Evolutionary conservation across 2,797 vertebrate genomes (phyloP).

Genomic region (Sebastes cheni): DNA sequence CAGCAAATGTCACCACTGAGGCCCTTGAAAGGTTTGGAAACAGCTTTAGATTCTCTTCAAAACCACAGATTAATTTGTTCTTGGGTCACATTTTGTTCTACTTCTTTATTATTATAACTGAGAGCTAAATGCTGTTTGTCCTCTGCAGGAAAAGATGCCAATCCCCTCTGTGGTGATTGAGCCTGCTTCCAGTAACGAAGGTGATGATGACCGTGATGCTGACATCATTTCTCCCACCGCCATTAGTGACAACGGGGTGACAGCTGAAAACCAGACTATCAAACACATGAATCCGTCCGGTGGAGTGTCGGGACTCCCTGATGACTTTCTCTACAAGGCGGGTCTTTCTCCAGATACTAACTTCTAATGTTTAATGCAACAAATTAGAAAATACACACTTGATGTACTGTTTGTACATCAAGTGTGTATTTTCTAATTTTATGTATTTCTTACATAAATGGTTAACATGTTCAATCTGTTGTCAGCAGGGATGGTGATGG

Average conservation of each 20-base stretch:
- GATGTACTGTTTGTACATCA: background rate
- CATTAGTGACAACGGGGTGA: constrained; percentile 71
- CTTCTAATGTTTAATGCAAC: background rate
- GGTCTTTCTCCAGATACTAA: background rate
- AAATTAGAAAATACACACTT: background rate
- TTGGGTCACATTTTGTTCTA: background rate
- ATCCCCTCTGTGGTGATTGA: constrained; percentile 96
- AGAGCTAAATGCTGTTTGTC: background rate
- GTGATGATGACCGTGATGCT: constrained; percentile 85
- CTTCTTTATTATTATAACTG: background rate
- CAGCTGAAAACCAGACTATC: constrained; percentile 42
- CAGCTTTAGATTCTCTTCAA: background rate
- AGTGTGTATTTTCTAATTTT: too few relatives aligned
- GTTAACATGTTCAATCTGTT: background rate
- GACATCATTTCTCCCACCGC: constrained; percentile 68
- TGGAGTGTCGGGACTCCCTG: constrained; percentile 73
- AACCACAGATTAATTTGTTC: too few relatives aligned
- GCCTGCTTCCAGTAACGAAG: constrained; percentile 96
- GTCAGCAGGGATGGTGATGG: background rate
- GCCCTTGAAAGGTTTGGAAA: background rate
- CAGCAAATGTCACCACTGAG: background rate
- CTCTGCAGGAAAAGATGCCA: constrained; percentile 80
- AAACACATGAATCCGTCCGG: constrained; percentile 69
- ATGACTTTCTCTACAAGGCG: constrained; percentile 92
- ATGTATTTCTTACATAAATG: too few relatives aligned